Base-by-base conservation (phyloP, 2,888 invertebrate genomes). In the Ephialtes manifestator region DNA sequence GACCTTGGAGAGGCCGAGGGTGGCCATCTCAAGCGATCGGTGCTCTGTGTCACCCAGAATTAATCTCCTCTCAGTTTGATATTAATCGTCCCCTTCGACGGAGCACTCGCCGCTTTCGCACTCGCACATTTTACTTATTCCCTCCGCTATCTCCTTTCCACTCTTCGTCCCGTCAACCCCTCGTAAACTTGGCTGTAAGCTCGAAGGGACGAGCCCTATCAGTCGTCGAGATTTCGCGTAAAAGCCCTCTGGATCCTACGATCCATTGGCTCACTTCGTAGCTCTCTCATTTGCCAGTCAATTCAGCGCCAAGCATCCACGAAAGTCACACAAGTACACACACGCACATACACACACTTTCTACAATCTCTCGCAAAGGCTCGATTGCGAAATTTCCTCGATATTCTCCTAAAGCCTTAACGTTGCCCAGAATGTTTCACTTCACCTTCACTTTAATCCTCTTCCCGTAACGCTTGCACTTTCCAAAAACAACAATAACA, bases 1-100 rank as follows among this genome's bases (percentile, higher is more conserved):
- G 95, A 98, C 98, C 96, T 98, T 98, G 94, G 98, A 98, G 93
- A 98, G 97, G 96, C 98, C 98, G 95, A 98, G 96, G 95, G 98
- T 98, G 96, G 98, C 98, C 98, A 98, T 98, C 95, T 95, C 95
- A 93, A 89, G 86, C 85, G 85, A 79, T 90, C 87, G 86, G 51
- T 79, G 83, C 88, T 88, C 87, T 78, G 87, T 87, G 71, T 89
- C 88, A 87, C 86, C 88, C 87, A 89, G 88, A 88, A 90, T 90
- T 89, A n/a, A 72, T 85, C 43, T 24, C 53, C 28, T 53, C 60
- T 77, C 63, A 39, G 51, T 11, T 53, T 46, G 67, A 15, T 75
- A 60, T 71, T 88, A 87, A 78, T 87, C 85, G 68, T 71, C 84
- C 80, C 75, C 81, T 58, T 87, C 86, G 81, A 80, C 53, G 68